phyloP scores from a whole-genome alignment of 2,888 invertebrate species.

The Mesorhabditis sp. region DNA sequence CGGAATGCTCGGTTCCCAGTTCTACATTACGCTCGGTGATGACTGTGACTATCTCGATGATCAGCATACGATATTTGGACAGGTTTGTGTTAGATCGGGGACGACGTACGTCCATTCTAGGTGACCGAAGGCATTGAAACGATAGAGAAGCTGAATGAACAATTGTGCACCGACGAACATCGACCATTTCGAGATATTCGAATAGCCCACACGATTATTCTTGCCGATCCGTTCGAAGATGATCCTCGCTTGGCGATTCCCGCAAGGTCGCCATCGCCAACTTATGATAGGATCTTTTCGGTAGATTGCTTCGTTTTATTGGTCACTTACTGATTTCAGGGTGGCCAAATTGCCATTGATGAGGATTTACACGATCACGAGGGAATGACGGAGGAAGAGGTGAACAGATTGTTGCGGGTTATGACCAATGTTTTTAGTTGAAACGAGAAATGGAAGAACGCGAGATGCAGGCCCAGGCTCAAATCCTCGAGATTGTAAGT shows the following conservation, averaged over 20 bases:
- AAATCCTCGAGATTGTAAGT: constrained; percentile 84
- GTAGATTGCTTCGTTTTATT: constrained; percentile 11
- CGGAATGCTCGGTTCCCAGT: constrained; percentile 80
- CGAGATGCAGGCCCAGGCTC: constrained; percentile 92
- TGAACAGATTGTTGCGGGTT: constrained; percentile 57
- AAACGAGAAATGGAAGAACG: constrained; percentile 78
- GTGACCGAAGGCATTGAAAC: constrained; percentile 81
- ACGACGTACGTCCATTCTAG: neutral
- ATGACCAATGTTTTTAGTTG: neutral
- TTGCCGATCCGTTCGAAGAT: constrained; percentile 94
- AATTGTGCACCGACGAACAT: constrained; percentile 82
- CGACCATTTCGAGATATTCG: constrained; percentile 90
- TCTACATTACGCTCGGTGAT: constrained; percentile 85
- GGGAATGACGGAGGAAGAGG: constrained; percentile 78
- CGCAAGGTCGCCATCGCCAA: constrained; percentile 82
- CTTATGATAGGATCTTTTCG: constrained; percentile 66
- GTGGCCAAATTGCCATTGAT: constrained; percentile 52
- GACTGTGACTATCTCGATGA: constrained; percentile 78
- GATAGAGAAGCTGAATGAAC: constrained; percentile 83
- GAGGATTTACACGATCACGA: constrained; percentile 66
- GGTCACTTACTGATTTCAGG: constrained; percentile 14
- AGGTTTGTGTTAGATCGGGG: constrained; percentile 62
- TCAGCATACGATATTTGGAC: constrained; percentile 87
- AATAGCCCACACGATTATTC: constrained; percentile 88
- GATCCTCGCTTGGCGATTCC: constrained; percentile 75